A percentile compares a stretch with the other conserved stretches of the same genome.
Conservation (phyloP, 2,113 vertebrate genomes). For the Cebidichthys violaceus region DNA sequence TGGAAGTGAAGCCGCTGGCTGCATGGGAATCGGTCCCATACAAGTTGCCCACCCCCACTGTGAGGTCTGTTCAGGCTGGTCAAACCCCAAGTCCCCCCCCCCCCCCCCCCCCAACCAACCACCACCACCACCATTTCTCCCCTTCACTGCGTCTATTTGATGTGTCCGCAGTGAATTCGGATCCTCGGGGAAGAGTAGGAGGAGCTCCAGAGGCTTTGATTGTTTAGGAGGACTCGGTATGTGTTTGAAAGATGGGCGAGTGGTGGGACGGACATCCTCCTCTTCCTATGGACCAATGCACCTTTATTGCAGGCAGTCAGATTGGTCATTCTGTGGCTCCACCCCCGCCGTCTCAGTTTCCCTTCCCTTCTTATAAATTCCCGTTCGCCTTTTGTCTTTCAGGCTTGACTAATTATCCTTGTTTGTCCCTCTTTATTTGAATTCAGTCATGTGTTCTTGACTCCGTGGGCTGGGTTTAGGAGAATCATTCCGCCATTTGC, state of each 20-base stretch:
- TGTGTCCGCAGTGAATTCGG: constrained; percentile 72
- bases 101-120: constrained; percentile 10
- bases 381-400: constrained; percentile 81
- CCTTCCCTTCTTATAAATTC: constrained; percentile 78
- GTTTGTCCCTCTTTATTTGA: constrained; percentile 87
- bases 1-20: constrained; percentile 72
- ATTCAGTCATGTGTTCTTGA: constrained; percentile 86
- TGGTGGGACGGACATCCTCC: constrained; percentile 78
- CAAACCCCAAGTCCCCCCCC: constrained; percentile 46
- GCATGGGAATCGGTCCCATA: constrained; percentile 79
- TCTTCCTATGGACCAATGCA: constrained; percentile 70
- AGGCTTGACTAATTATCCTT: constrained; percentile 87
- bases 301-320: constrained; percentile 70
- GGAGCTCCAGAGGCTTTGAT: constrained; percentile 72
- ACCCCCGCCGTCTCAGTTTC: constrained; percentile 73
- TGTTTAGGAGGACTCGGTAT: constrained; percentile 76
- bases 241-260: constrained; percentile 70
- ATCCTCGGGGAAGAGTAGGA: constrained; percentile 59
- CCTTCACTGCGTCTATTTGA: constrained; percentile 79
- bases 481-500: constrained; percentile 86
- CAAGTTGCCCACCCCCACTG: constrained; percentile 74
- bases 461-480: constrained; percentile 81
- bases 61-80: constrained; percentile 74
- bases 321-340: constrained; percentile 76
- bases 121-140: constrained; percentile 63